Evolutionary conservation across 1,140 invertebrate genomes (phyloP).

Genomic region (Bombus confusus): DNA sequence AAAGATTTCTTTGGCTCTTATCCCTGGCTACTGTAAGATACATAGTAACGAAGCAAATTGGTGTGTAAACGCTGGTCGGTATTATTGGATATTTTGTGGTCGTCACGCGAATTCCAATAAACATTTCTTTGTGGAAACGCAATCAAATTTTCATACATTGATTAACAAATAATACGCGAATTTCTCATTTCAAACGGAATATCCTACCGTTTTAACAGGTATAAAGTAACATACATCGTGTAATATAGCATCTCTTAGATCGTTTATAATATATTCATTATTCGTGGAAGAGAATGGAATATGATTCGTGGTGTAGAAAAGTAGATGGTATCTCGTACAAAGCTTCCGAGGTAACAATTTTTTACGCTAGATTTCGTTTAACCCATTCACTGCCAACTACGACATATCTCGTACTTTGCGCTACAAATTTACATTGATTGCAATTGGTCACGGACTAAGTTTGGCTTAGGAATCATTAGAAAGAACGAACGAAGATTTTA

Average conservation of each 20-base stretch:
- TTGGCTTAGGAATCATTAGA: no score
- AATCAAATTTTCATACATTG: neutral
- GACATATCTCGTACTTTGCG: no score
- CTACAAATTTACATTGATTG: no score
- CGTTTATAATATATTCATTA: neutral
- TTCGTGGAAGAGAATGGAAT: neutral
- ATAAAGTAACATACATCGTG: conserved; percentile 12
- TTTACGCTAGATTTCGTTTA: neutral
- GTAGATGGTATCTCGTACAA: neutral
- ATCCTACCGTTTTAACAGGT: neutral
- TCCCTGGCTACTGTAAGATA: conserved; percentile 49
- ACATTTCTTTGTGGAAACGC: neutral
- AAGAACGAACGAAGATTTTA: no score
- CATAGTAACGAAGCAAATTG: conserved; percentile 46
- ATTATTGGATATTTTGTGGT: conserved; percentile 12
- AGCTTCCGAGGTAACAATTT: neutral
- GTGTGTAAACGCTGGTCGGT: conserved; percentile 33
- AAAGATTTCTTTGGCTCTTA: conserved; percentile 39
- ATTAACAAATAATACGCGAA: neutral
- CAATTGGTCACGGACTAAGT: no score
- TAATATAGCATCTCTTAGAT: conserved; percentile 4
- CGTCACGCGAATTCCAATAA: neutral
- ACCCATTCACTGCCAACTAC: neutral
- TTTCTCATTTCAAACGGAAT: neutral
- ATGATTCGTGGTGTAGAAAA: neutral